Conservation (phyloP, 2,888 invertebrate species). For the Adineta ricciae region DNA sequence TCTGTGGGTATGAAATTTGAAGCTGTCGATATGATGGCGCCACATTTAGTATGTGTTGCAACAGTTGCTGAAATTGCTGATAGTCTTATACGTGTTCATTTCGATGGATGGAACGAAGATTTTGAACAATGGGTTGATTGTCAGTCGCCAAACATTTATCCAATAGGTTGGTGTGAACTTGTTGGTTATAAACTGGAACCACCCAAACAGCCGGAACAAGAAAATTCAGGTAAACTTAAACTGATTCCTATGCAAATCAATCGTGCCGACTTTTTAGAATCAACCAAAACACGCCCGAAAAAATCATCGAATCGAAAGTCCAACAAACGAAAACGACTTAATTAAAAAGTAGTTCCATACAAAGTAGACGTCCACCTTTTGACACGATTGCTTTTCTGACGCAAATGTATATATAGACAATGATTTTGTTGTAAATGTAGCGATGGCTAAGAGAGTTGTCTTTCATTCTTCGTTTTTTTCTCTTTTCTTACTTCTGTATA, state of each 20-base stretch:
- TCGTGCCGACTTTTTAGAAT: background rate
- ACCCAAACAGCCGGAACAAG: slow-evolving; percentile 4
- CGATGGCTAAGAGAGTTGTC: background rate
- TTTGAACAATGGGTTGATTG: slow-evolving; percentile 94
- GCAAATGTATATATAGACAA: background rate
- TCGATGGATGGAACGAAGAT: slow-evolving; percentile 93
- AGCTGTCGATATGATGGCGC: slow-evolving; percentile 93
- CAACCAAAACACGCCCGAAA: background rate
- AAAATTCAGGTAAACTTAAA: background rate
- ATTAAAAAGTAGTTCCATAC: background rate
- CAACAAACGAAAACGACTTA: background rate
- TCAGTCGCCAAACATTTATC: slow-evolving; percentile 87
- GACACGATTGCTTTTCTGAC: background rate
- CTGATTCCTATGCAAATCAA: too few species aligned
- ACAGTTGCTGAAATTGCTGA: slow-evolving; percentile 83
- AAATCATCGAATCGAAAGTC: background rate
- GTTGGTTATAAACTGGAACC: slow-evolving; percentile 11
- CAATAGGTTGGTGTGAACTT: slow-evolving; percentile 88
- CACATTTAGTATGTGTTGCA: slow-evolving; percentile 79
- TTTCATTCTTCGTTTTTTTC: background rate
- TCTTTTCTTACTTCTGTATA: background rate
- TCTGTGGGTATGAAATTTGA: slow-evolving; percentile 82
- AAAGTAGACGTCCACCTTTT: background rate
- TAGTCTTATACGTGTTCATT: slow-evolving; percentile 76
- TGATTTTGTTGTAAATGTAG: background rate